Evolutionary conservation across 1,140 invertebrate species (phyloP).

Genomic region (Drosophila dunni): DNA sequence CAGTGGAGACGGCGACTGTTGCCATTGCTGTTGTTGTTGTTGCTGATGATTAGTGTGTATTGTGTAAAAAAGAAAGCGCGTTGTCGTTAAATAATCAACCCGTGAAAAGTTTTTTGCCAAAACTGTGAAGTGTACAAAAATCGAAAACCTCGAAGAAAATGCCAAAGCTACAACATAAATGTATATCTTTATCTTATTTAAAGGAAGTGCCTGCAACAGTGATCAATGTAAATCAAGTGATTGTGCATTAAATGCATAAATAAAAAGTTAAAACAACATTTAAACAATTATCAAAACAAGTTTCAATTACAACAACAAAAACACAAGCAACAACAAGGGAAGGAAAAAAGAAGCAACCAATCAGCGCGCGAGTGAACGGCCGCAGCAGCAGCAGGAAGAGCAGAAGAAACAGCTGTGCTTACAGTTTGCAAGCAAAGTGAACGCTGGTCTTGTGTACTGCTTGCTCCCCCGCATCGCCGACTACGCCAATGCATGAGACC

Average conservation of each 20-base stretch:
- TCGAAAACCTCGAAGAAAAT: slow-evolving; percentile 5
- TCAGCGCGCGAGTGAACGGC: slow-evolving; percentile 60
- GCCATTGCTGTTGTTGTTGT: slow-evolving; percentile 20
- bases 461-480: slow-evolving; percentile 30
- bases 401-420: slow-evolving; percentile 55
- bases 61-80: slow-evolving; percentile 52
- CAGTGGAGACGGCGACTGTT: slow-evolving; percentile 34
- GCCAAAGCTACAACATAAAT: slow-evolving; percentile 19
- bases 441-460: background rate
- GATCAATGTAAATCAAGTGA: slow-evolving; percentile 19
- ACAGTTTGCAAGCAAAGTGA: slow-evolving; percentile 50
- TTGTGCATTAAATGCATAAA: slow-evolving; percentile 40
- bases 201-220: slow-evolving; percentile 33
- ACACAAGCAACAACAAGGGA: slow-evolving; percentile 17
- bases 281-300: slow-evolving; percentile 63
- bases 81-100: slow-evolving; percentile 46
- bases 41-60: slow-evolving; percentile 12
- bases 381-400: slow-evolving; percentile 38
- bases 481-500: slow-evolving; percentile 58
- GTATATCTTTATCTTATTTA: slow-evolving; percentile 9
- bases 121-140: slow-evolving; percentile 34
- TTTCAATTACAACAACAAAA: slow-evolving; percentile 52
- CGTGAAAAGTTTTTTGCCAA: slow-evolving; percentile 14
- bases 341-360: slow-evolving; percentile 24
- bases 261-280: slow-evolving; percentile 49